Base-by-base conservation (phyloP, 1,140 invertebrate species). In the Aphelenchoides fujianensis region DNA sequence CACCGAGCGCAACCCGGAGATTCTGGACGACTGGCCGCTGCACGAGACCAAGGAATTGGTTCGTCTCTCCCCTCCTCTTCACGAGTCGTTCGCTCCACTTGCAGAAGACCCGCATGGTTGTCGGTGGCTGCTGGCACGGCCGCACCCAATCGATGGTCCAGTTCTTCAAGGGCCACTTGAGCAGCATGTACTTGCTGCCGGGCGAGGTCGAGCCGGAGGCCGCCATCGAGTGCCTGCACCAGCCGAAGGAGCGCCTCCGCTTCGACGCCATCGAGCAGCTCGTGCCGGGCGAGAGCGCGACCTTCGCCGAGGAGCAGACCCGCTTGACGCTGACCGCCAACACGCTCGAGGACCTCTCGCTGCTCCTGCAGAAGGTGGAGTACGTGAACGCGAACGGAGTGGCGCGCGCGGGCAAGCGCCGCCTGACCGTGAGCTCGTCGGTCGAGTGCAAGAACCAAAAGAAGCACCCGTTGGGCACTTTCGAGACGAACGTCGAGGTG, bases 11-110 rank as follows among this genome's bases (percentile, higher is more conserved):
- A 85, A 84, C 79, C 92, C 94, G 0, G 95, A 98, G 85, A 92
- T 98, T 32, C 94, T 98, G 82, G 95, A 98, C 85, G 96, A 98
- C 86, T 98, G 95, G 95, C 95, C 96, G n/a, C 87, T 98, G 12
- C 96, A 98, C 85, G 92, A 92, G 28, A 92, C 93, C 0, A 92
- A 93, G 73, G 92, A 91, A 9, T 89, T 94, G 70, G 53, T 63
- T 31, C 48, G 35, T 73, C 41, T 48, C 23, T 16, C 7, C 7
- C 34, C 19, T 3, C 16, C 34, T 3, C n/a, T 2, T 2, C 12
- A n/a, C 2, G n/a, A 2, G 34, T 12, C 16, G 12, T 27, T 28
- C 34, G 16, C 72, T 64, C n/a, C n/a, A n/a, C n/a, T n/a, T n/a
- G n/a, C 55, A 79, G 64, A 95, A 95, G 84, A 98, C 95, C 2